These are phyloP conservation scores for Antitype chi DNA, from an alignment of 2,888 invertebrate species.

Conservation along the genomic window DNA sequence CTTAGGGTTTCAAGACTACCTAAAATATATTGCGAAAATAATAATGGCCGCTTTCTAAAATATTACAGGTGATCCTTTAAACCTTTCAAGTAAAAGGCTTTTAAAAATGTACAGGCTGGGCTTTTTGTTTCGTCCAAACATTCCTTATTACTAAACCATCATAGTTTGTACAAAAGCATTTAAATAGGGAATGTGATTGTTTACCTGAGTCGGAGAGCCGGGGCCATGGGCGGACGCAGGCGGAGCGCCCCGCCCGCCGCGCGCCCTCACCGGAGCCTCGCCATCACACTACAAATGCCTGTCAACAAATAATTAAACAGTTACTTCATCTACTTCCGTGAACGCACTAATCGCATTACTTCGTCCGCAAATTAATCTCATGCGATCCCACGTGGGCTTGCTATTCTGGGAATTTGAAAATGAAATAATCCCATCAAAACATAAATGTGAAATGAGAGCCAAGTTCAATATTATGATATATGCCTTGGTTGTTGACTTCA, in stretches of 20 bases:
- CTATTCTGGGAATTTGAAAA: slow-evolving; percentile 17
- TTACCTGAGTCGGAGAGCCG: slow-evolving; percentile 82
- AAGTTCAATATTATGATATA: too few relatives aligned
- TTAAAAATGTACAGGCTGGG: slow-evolving; percentile 16
- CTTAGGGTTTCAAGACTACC: neutral
- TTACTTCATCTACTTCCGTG: slow-evolving; percentile 58
- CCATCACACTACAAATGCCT: slow-evolving; percentile 80
- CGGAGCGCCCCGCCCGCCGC: slow-evolving; percentile 87
- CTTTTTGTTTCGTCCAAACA: slow-evolving; percentile 15
- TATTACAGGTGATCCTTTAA: slow-evolving; percentile 5
- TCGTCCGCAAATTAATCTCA: slow-evolving; percentile 56
- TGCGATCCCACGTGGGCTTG: slow-evolving; percentile 13
- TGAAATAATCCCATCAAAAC: too few relatives aligned
- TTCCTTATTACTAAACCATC: slow-evolving; percentile 7
- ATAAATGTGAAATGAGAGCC: too few relatives aligned
- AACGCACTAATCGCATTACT: slow-evolving; percentile 62
- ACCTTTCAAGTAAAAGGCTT: slow-evolving; percentile 15
- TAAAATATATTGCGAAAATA: neutral
- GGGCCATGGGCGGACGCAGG: slow-evolving; percentile 89
- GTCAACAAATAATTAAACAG: slow-evolving; percentile 75
- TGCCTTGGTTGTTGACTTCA: too few relatives aligned
- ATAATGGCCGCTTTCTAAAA: neutral
- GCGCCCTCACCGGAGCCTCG: slow-evolving; percentile 86
- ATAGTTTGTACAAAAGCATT: slow-evolving; percentile 32
- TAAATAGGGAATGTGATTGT: slow-evolving; percentile 37